Percentiles rank a stretch among this genome's conserved stretches.
These are phyloP conservation scores for Hyposoter dolosus DNA, from an alignment of 2,888 invertebrate species.

Conservation along the genomic window DNA sequence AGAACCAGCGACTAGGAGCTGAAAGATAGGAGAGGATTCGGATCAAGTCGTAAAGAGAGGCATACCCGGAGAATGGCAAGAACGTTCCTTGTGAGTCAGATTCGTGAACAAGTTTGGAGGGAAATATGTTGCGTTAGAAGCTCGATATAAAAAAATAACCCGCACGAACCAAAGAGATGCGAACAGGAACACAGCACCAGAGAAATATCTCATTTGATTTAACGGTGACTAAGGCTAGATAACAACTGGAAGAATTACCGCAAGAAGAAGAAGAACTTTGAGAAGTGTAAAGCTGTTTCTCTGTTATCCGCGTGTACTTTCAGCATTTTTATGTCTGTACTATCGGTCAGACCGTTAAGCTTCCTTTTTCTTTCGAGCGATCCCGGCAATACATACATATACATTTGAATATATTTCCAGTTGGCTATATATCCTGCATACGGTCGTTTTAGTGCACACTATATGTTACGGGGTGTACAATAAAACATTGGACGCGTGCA, in stretches of 20 bases:
- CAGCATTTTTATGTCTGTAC: conserved; percentile 46
- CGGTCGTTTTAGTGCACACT: conserved; percentile 25
- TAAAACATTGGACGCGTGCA: conserved; percentile 58
- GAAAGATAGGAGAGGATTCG: conserved; percentile 52
- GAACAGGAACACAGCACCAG: conserved; percentile 9
- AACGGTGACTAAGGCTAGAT: conserved; percentile 77
- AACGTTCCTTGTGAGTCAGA: conserved; percentile 27
- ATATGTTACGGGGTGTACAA: conserved; percentile 45
- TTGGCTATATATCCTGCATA: conserved; percentile 25
- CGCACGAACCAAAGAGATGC: neutral
- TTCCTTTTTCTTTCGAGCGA: conserved; percentile 24
- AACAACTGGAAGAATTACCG: conserved; percentile 39
- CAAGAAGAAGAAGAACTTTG: neutral
- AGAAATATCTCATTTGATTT: conserved; percentile 76
- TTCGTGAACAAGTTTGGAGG: conserved; percentile 29
- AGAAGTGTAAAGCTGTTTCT: conserved; percentile 18
- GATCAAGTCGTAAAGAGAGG: conserved; percentile 56
- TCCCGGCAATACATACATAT: neutral
- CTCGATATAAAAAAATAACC: conserved; percentile 4
- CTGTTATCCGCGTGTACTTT: conserved; percentile 43
- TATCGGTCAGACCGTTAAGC: conserved; percentile 44
- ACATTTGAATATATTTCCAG: neutral
- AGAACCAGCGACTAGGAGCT: conserved; percentile 41
- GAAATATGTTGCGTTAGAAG: conserved; percentile 2
- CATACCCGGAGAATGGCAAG: conserved; percentile 1